Conservation (phyloP, 2,888 invertebrate genomes). For the Lottia scabra region DNA sequence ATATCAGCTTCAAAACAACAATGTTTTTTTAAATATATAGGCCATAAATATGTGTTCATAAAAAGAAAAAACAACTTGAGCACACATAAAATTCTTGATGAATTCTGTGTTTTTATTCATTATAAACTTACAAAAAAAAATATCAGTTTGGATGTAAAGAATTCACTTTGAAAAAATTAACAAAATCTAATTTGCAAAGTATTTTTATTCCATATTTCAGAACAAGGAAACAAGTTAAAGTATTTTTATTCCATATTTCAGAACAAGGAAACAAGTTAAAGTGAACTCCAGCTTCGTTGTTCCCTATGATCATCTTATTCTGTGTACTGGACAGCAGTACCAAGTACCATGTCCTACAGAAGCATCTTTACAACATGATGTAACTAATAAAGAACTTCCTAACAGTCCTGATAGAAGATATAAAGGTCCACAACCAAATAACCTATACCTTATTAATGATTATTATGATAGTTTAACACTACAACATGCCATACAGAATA, state of each 20-base stretch:
- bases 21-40: no score
- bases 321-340: conserved; percentile 67
- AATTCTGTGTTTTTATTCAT: no score
- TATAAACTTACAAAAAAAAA: no score
- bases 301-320: conserved; percentile 68
- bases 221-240: conserved; percentile 64
- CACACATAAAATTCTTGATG: no score
- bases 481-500: conserved; percentile 60
- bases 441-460: conserved; percentile 66
- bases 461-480: conserved; percentile 63
- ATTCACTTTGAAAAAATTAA: no score
- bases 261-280: conserved; percentile 63
- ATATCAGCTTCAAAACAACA: no score
- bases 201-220: conserved; percentile 42
- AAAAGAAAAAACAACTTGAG: no score
- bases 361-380: conserved; percentile 45
- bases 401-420: conserved; percentile 52
- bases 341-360: conserved; percentile 61
- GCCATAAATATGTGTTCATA: no score
- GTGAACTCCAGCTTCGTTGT: conserved; percentile 62
- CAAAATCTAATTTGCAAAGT: no score
- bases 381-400: conserved; percentile 44
- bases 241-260: conserved; percentile 32
- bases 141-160: no score
- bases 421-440: conserved; percentile 52